Conservation (phyloP, 1,140 invertebrate species). For the Bombyx mori region ASM3026992v2 NC_085113.1:11730501-11731000, state of each 20-base stretch:
- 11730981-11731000: no score
- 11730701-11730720: neutral
- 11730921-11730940: no score
- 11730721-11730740: neutral
- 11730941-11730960: no score
- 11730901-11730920: constrained; percentile 1
- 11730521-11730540: neutral
- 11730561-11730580: neutral
- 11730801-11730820: constrained; percentile 10
- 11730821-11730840: constrained; percentile 9
- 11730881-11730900: constrained; percentile 8
- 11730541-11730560: neutral
- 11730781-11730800: constrained; percentile 4
- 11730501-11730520: constrained; percentile 2
- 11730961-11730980: no score
- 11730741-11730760: constrained; percentile 1
- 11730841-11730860: constrained; percentile 13
- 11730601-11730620: neutral
- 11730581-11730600: no score
- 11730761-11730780: neutral
- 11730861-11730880: constrained; percentile 8
- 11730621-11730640: constrained; percentile 2
- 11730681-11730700: neutral
- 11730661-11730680: neutral
- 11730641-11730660: constrained; percentile 5